A percentile compares a stretch with the other conserved stretches of the same genome.
phyloP scores from a whole-genome alignment of 2,888 invertebrate species.

The Malthinus seriepunctatus region DNA sequence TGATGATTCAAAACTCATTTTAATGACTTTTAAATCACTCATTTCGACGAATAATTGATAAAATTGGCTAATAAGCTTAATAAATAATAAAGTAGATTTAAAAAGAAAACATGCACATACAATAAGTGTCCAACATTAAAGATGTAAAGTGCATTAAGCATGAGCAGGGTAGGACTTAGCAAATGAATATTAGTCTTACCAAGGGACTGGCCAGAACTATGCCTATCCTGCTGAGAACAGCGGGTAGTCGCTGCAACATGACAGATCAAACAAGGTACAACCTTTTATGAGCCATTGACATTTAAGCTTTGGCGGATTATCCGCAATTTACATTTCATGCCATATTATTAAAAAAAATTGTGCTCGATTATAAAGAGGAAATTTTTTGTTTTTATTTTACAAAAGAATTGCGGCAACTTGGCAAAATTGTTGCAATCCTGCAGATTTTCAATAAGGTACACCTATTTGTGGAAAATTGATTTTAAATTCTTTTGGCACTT shows the following conservation, averaged over 20 bases:
- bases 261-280: conserved; percentile 60
- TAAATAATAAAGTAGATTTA: conserved; percentile 34
- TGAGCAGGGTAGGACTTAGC: conserved; percentile 29
- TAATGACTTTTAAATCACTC: too few species aligned
- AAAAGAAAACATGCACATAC: conserved; percentile 25
- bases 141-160: conserved; percentile 20
- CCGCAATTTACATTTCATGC: conserved; percentile 23
- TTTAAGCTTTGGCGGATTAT: conserved; percentile 26
- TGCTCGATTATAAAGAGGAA: too few species aligned
- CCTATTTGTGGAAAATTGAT: too few species aligned
- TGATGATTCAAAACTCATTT: too few species aligned
- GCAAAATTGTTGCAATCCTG: too few species aligned
- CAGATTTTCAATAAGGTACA: too few species aligned
- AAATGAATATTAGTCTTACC: conserved; percentile 68
- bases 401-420: too few species aligned
- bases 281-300: conserved; percentile 43
- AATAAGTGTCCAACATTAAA: not conserved
- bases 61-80: too few species aligned
- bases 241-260: conserved; percentile 90
- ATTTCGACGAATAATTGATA: too few species aligned
- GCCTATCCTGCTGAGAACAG: conserved; percentile 95
- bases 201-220: conserved; percentile 94
- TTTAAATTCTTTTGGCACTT: conserved; percentile 14
- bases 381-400: too few species aligned
- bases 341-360: conserved; percentile 18